phyloP scores from a whole-genome alignment of 2,113 vertebrate species.

The Pardalotus punctatus region DNA sequence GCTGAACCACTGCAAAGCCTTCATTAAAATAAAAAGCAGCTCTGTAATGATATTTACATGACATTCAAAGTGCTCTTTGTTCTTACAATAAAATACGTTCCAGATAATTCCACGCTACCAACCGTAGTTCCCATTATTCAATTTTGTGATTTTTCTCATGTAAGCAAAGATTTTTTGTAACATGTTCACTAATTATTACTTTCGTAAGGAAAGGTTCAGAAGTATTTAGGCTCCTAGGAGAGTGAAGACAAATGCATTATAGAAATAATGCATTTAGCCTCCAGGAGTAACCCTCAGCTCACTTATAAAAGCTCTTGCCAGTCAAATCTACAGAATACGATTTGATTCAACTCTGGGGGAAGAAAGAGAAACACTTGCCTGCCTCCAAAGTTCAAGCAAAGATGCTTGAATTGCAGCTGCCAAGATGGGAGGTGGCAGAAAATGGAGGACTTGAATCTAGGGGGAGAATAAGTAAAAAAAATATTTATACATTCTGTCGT shows the following conservation, averaged over 20 bases:
- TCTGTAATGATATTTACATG: conserved; percentile 74
- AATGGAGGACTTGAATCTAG: conserved; percentile 66
- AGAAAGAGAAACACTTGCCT: conserved; percentile 69
- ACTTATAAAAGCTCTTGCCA: conserved; percentile 73
- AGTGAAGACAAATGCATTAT: conserved; percentile 67
- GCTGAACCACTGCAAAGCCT: conserved; percentile 44
- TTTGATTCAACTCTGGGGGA: conserved; percentile 70
- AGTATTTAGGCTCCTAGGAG: conserved; percentile 67
- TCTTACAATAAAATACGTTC: conserved; percentile 69
- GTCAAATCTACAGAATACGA: conserved; percentile 71
- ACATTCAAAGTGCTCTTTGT: conserved; percentile 74
- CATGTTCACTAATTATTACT: conserved; percentile 72
- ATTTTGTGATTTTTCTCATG: conserved; percentile 15
- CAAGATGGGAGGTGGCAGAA: conserved; percentile 69
- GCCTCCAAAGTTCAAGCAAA: conserved; percentile 73
- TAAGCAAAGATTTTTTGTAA: conserved; percentile 58
- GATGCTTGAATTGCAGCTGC: conserved; percentile 66
- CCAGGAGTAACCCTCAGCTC: conserved; percentile 65
- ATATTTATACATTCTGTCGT: conserved; percentile 76
- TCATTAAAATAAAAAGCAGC: conserved; percentile 60
- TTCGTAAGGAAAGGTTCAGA: conserved; percentile 64
- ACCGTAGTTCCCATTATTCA: conserved; percentile 35
- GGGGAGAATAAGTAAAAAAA: conserved; percentile 75
- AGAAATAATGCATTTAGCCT: conserved; percentile 75
- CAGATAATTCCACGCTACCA: conserved; percentile 64